Evolutionary conservation across 2,113 vertebrate species (phyloP).

Genomic region (Stictonetta naevosa): DNA sequence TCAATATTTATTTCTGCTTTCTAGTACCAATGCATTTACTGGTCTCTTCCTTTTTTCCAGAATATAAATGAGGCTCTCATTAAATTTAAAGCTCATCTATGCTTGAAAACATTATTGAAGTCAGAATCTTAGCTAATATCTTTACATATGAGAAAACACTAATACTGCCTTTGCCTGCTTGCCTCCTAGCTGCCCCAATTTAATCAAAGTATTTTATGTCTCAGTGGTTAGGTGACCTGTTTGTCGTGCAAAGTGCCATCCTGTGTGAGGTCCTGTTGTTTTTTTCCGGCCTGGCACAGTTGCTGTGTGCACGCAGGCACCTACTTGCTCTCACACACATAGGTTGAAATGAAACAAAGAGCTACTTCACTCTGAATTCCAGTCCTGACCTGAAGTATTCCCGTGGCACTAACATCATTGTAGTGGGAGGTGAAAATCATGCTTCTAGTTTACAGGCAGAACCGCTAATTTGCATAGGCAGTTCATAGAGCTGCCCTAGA

Average conservation of each 20-base stretch:
- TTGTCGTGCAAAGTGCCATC: not conserved
- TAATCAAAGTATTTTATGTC: slow-evolving; percentile 15
- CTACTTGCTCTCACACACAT: not conserved
- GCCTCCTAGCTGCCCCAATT: slow-evolving; percentile 47
- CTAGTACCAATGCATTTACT: not conserved
- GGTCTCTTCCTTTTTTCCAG: not conserved
- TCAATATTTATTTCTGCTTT: slow-evolving; percentile 30
- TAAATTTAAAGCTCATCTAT: slow-evolving; percentile 63
- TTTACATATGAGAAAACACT: slow-evolving; percentile 29
- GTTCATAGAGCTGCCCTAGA: slow-evolving; percentile 6
- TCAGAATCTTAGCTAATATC: slow-evolving; percentile 51
- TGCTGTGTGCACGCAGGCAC: not conserved
- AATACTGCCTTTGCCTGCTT: slow-evolving; percentile 34
- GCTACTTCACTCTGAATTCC: not conserved
- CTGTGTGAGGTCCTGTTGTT: not conserved
- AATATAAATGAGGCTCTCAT: slow-evolving; percentile 68
- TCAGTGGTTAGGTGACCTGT: not conserved
- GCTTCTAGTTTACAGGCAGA: not conserved
- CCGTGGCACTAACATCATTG: accelerated
- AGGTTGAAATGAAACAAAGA: not conserved
- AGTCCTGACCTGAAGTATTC: not conserved
- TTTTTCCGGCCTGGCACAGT: not conserved
- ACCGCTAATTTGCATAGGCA: not conserved
- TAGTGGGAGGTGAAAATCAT: not conserved
- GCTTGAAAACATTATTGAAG: slow-evolving; percentile 55